These are phyloP conservation scores for Hemibagrus wyckioides DNA, from an alignment of 2,113 vertebrate species.

Conservation along the genomic window DNA sequence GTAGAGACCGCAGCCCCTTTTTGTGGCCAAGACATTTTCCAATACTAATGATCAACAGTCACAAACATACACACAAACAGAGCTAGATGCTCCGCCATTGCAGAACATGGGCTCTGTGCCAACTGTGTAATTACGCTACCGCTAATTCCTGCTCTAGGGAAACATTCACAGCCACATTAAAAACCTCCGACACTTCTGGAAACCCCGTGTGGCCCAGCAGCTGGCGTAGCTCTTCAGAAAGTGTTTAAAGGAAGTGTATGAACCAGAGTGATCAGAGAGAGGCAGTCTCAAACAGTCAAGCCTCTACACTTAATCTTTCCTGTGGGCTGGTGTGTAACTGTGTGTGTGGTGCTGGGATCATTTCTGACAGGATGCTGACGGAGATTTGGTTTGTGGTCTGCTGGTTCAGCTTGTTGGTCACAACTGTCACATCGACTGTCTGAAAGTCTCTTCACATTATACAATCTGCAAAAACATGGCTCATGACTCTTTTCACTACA, in stretches of 20 bases:
- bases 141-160: conserved; percentile 73
- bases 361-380: conserved; percentile 38
- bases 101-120: conserved; percentile 63
- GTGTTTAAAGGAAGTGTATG: conserved; percentile 55
- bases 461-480: neutral
- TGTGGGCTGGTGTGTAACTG: conserved; percentile 41
- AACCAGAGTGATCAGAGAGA: conserved; percentile 61
- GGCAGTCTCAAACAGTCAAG: conserved; percentile 40
- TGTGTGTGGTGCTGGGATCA: conserved; percentile 21
- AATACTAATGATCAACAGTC: conserved; percentile 77
- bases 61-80: conserved; percentile 40
- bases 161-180: conserved; percentile 73
- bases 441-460: conserved; percentile 2
- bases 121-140: conserved; percentile 73
- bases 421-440: conserved; percentile 19
- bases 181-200: conserved; percentile 68
- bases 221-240: conserved; percentile 64
- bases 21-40: conserved; percentile 73
- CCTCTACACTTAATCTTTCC: conserved; percentile 62
- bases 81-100: conserved; percentile 62
- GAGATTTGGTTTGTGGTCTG: conserved; percentile 38
- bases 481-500: neutral
- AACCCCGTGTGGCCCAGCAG: conserved; percentile 63
- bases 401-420: conserved; percentile 21
- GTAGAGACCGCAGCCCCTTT: conserved; percentile 70